These are phyloP conservation scores for Lycophotia porphyrea DNA, from an alignment of 2,888 invertebrate species.

Conservation along the genomic window DNA sequence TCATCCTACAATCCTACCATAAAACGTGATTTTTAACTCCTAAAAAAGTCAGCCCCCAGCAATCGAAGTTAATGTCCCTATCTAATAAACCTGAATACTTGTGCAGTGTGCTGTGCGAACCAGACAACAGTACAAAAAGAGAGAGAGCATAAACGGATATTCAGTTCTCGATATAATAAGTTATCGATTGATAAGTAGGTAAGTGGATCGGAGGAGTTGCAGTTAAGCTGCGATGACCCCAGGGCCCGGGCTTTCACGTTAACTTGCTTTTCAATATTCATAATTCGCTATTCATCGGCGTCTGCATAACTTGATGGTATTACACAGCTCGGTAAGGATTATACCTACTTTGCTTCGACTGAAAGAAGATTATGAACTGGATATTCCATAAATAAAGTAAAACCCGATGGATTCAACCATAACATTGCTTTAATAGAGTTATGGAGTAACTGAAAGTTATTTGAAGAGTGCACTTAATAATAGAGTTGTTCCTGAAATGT, in stretches of 20 bases:
- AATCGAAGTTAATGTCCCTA: background rate
- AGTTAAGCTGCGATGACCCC: slow-evolving; percentile 77
- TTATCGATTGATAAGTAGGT: slow-evolving; percentile 79
- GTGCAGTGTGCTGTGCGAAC: background rate
- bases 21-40: background rate
- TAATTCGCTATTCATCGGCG: slow-evolving; percentile 80
- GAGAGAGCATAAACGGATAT: slow-evolving; percentile 58
- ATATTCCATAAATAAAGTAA: slow-evolving; percentile 32
- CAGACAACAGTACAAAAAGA: background rate
- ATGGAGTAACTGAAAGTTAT: background rate
- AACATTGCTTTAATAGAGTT: background rate
- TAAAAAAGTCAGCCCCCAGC: too few species aligned
- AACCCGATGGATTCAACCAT: background rate
- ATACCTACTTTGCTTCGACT: slow-evolving; percentile 72
- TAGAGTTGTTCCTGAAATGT: background rate
- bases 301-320: slow-evolving; percentile 77
- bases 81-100: background rate
- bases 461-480: background rate
- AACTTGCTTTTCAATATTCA: slow-evolving; percentile 81
- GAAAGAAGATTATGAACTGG: slow-evolving; percentile 72
- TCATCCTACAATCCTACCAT: too few species aligned
- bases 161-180: slow-evolving; percentile 68
- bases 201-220: slow-evolving; percentile 78
- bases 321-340: slow-evolving; percentile 82
- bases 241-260: slow-evolving; percentile 73